Evolutionary conservation across 2,797 vertebrate genomes (phyloP), one percentile per base, ranked within the genome.

Genomic region (Ficedula albicollis): DNA sequence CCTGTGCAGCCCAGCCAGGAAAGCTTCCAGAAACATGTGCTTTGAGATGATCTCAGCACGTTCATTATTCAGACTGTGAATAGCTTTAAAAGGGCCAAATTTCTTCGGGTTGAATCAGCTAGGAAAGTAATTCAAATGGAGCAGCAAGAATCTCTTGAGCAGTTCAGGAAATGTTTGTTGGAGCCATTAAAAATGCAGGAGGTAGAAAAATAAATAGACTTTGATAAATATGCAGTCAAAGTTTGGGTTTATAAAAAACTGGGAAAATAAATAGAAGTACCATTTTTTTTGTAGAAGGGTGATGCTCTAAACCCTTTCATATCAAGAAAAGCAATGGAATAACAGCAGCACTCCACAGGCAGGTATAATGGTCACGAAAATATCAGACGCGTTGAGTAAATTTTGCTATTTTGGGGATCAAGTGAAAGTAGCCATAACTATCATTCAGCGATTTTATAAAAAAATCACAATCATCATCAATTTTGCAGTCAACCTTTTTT

Each of bases 21-120:
- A 87, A 87, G 56, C 91, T 80, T 87, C 89, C 76, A 89, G 68
- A 94, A 90, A 78, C 76, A 72, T 34, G 30, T 76, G 64, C 75
- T 93, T 55, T 1, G 72, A 70, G 84, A 74, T 93, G 87, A 87
- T 70, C 82, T 77, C 62, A 95, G 84, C 87, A 60, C 20, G 54
- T 56, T 89, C 44, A 32, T 87, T 75, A 84, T 64, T 91, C 66
- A 72, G 41, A 39, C 43, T 92, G 49, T 83, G 59, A 92, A 66
- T 46, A 91, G 72, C 46, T 91, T 89, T 51, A 58, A 79, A 92
- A 89, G 70, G 81, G 63, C 58, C 72, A 84, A 36, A 94, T 87
- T 92, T 89, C 81, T 84, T 38, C 0, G 26, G 46, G 49, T 48
- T 87, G 83, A 90, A 79, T 94, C 83, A 93, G 60, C 54, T 49